Percentiles rank a stretch among this genome's conserved stretches.
These are phyloP conservation scores for Tokudaia tokunoshimensis DNA, from an alignment of 2,797 vertebrate species.

Conservation along the genomic window DNA sequence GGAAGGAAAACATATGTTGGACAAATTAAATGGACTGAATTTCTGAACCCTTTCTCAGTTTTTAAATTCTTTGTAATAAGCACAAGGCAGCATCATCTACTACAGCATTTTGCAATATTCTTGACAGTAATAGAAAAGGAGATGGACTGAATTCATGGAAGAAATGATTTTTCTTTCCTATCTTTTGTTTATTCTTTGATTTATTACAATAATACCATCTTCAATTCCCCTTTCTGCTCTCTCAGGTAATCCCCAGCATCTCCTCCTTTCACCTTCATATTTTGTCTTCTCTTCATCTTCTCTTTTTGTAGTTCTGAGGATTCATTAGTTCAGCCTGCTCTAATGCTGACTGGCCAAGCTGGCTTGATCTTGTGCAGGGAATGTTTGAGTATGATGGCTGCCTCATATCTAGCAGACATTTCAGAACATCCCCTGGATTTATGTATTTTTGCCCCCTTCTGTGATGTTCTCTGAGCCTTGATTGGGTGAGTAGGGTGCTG, in stretches of 20 bases:
- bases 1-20: neutral
- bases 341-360: no score
- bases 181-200: neutral
- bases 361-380: neutral
- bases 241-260: no score
- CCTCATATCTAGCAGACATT: neutral
- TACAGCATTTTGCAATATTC: neutral
- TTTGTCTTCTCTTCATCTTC: neutral
- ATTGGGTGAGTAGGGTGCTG: no score
- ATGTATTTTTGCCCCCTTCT: neutral
- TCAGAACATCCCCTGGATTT: neutral
- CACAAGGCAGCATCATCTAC: neutral
- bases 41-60: slow-evolving; percentile 32
- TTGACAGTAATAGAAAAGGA: slow-evolving; percentile 40
- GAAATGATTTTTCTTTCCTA: slow-evolving; percentile 26
- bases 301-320: neutral
- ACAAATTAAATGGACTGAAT: neutral
- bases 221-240: neutral
- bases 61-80: slow-evolving; percentile 11
- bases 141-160: neutral
- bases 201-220: neutral
- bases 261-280: neutral
- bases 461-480: neutral
- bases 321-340: neutral
- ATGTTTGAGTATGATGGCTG: neutral